Evolutionary conservation across 2,797 vertebrate species (phyloP).

Genomic region (Chanos chanos): DNA sequence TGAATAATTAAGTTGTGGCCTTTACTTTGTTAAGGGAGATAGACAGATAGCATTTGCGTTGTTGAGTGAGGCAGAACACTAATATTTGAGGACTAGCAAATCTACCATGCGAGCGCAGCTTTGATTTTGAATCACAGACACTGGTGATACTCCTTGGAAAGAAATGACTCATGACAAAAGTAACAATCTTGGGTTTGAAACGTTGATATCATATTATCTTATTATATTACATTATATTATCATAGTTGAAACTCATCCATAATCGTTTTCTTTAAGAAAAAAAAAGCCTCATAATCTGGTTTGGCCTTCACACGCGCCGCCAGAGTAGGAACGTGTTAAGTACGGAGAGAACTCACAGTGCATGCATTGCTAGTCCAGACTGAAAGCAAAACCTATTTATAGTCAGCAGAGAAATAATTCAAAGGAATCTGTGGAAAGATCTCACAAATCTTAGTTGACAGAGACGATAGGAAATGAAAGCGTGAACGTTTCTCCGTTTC

Average conservation of each 20-base stretch:
- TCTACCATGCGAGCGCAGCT: no score
- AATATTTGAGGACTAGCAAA: constrained; percentile 19
- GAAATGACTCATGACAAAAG: no score
- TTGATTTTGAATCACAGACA: constrained; percentile 18
- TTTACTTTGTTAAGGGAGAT: constrained; percentile 39
- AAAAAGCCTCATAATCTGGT: no score
- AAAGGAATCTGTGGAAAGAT: constrained; percentile 49
- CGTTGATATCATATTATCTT: no score
- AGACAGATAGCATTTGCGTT: constrained; percentile 21
- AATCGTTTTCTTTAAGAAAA: no score
- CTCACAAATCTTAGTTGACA: constrained; percentile 35
- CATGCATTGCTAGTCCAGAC: constrained; percentile 33
- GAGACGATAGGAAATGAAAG: constrained; percentile 32
- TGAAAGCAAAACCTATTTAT: no score
- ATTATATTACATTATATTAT: no score
- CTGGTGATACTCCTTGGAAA: no score
- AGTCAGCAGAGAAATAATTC: constrained; percentile 50
- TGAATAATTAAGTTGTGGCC: constrained; percentile 46
- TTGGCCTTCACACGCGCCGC: no score
- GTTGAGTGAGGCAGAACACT: background rate
- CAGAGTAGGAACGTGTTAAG: no score
- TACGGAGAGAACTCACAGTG: constrained; percentile 25
- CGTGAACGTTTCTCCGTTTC: constrained; percentile 31
- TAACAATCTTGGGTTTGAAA: no score
- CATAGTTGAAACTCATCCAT: no score